Conservation (phyloP, 2,797 vertebrate genomes). For the Amblyraja radiata region DNA sequence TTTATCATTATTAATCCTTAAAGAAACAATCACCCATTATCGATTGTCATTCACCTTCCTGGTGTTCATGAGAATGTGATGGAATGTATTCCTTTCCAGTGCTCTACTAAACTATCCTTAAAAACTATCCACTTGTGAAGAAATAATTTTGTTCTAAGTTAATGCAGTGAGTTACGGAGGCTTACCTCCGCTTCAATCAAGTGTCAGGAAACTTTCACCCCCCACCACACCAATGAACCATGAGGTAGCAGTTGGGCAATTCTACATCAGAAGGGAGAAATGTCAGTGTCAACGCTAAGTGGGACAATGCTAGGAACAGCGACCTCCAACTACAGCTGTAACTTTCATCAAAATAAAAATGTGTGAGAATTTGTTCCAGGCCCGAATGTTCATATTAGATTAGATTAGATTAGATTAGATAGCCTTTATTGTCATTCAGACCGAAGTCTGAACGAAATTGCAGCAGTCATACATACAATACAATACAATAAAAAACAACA, state of each 20-base stretch:
- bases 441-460: no score
- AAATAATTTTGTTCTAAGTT: neutral
- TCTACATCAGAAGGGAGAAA: constrained; percentile 25
- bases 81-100: neutral
- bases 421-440: no score
- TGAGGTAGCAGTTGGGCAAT: neutral
- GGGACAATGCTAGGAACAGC: neutral
- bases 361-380: neutral
- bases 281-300: neutral
- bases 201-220: neutral
- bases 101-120: neutral
- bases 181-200: constrained; percentile 21
- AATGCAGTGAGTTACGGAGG: neutral
- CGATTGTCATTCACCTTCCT: neutral
- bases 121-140: neutral
- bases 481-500: no score
- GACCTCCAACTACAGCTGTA: constrained; percentile 1
- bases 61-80: neutral
- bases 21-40: neutral
- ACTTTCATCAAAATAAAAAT: constrained; percentile 7
- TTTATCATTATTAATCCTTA: neutral
- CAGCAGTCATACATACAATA: no score
- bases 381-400: neutral
- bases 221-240: constrained; percentile 32
- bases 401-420: no score